Percentiles rank a stretch among this genome's conserved stretches.
Conservation (phyloP, 2,797 vertebrate species). For the Halcyon badia region DNA sequence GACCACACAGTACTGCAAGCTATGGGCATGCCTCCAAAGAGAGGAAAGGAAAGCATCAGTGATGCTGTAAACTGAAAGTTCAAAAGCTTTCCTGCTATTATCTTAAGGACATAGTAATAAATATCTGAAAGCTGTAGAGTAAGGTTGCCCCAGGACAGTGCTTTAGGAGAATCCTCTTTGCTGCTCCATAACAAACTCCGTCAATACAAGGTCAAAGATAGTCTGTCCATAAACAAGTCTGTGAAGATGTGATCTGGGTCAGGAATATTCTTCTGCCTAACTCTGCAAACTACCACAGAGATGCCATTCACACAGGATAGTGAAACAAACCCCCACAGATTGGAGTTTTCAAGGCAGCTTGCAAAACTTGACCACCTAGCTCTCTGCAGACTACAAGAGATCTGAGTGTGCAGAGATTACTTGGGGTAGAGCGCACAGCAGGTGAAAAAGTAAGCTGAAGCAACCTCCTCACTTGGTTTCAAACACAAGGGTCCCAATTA, state of each 20-base stretch:
- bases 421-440: neutral
- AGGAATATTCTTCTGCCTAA: neutral
- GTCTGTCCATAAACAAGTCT: neutral
- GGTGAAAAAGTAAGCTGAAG: neutral
- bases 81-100: neutral
- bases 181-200: neutral
- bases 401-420: neutral
- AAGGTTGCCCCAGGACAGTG: neutral
- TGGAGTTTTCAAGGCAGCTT: neutral
- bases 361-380: neutral
- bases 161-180: neutral
- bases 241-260: neutral
- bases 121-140: neutral
- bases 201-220: neutral
- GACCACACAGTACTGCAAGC: slow-evolving; percentile 43
- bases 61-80: neutral
- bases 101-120: neutral
- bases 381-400: neutral
- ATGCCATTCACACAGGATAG: neutral
- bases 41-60: neutral
- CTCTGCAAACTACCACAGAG: neutral
- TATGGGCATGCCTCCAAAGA: neutral
- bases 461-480: neutral
- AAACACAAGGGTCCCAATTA: neutral
- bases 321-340: neutral